These are phyloP conservation scores for Aethina tumida DNA, from an alignment of 1,140 invertebrate genomes.

Conservation along the genomic window DNA sequence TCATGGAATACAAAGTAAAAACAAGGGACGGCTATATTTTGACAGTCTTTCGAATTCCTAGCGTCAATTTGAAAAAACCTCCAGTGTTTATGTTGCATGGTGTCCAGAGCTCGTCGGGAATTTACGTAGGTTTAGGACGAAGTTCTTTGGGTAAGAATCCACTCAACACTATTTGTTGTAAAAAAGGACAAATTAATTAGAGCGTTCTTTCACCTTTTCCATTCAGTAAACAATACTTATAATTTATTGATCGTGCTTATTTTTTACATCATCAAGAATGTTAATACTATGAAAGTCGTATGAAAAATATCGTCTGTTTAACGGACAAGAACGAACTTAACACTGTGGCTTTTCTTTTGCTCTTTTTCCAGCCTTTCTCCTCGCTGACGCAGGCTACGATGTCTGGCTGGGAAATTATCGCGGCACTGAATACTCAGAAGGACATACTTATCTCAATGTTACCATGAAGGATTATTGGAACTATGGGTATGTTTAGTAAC, in stretches of 20 bases:
- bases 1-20: slow-evolving; percentile 41
- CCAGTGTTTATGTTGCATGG: slow-evolving; percentile 58
- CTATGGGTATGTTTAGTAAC: slow-evolving; percentile 51
- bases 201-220: not conserved
- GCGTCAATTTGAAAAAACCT: slow-evolving; percentile 17
- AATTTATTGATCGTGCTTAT: not conserved
- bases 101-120: slow-evolving; percentile 45
- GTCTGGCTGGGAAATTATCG: slow-evolving; percentile 61
- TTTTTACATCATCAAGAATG: not conserved
- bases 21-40: slow-evolving; percentile 47
- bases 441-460: slow-evolving; percentile 34
- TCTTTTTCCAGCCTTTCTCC: slow-evolving; percentile 27
- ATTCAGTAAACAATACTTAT: not conserved
- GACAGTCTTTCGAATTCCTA: slow-evolving; percentile 43
- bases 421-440: slow-evolving; percentile 52
- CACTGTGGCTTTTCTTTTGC: not conserved
- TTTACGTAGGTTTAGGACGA: slow-evolving; percentile 45
- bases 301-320: too few species aligned
- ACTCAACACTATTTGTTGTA: not conserved
- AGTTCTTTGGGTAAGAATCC: slow-evolving; percentile 28
- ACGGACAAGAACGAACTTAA: too few species aligned
- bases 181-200: not conserved
- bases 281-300: not conserved
- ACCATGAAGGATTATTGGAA: slow-evolving; percentile 40
- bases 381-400: slow-evolving; percentile 51